These are phyloP conservation scores for Oncorhynchus nerka DNA, from an alignment of 2,113 vertebrate genomes.

Conservation along the genomic window DNA sequence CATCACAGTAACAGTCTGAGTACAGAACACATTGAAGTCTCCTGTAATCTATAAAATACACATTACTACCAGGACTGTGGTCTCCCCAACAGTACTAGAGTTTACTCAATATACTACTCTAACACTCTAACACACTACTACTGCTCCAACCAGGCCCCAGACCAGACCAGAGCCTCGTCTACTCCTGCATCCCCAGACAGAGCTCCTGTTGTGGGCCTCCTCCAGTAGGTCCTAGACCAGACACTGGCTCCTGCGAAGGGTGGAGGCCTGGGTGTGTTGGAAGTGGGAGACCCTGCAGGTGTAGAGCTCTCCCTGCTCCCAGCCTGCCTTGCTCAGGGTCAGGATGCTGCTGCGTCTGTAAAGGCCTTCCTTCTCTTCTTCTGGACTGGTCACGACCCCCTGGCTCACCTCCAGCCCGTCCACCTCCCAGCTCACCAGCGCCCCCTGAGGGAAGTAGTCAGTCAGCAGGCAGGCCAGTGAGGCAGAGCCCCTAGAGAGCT, in stretches of 20 bases:
- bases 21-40: neutral
- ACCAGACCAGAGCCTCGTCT: too few relatives aligned
- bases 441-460: too few relatives aligned
- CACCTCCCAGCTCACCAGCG: too few relatives aligned
- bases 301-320: slow-evolving; percentile 25
- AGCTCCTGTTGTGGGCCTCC: slow-evolving; percentile 18
- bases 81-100: neutral
- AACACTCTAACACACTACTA: neutral
- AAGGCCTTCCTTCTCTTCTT: slow-evolving; percentile 41
- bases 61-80: neutral
- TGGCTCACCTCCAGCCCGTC: slow-evolving; percentile 12
- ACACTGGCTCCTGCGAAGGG: slow-evolving; percentile 44
- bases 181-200: neutral
- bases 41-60: neutral
- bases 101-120: neutral
- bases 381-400: slow-evolving; percentile 14
- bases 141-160: neutral
- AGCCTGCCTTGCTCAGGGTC: slow-evolving; percentile 35
- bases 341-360: slow-evolving; percentile 44
- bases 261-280: neutral
- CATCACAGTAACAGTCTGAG: slow-evolving; percentile 8
- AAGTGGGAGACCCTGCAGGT: slow-evolving; percentile 13
- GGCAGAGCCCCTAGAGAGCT: slow-evolving; percentile 6
- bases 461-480: too few relatives aligned
- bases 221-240: slow-evolving; percentile 12